Base-by-base conservation (phyloP, 2,113 vertebrate species). In the Gobiocypris rarus region DNA sequence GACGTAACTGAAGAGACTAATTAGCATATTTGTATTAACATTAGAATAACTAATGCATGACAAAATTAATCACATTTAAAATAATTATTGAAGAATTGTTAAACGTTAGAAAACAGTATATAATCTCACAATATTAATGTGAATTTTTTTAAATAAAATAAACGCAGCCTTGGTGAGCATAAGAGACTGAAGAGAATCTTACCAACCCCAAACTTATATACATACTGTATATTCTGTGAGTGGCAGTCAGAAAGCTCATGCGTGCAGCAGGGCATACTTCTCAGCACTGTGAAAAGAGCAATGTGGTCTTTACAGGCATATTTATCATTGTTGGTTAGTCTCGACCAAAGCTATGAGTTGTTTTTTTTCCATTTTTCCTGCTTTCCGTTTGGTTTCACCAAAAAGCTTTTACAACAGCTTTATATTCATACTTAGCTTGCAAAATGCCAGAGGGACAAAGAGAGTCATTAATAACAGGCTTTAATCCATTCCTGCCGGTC, bases 401-500 rank as follows among this genome's bases (percentile, higher is more conserved):
- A 88, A 91, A 61, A 84, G 80, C 87, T 65, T 86, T 82, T 77
- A 83, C 87, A 82, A 43, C 78, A 26, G 81, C 31, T 26, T 86
- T 83, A 89, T 90, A 89, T 87, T 86, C 86, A 81, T 84, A 85
- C 75, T 71, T 90, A 65, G 87, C 75, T 71, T 77, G 83, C 82
- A 89, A 87, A 86, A 84, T 38, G 75, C 31, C 86, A 92, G 67
- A 86, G 82, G 75, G 76, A 86, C 87, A 77, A 78, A 82, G 80
- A 85, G 88, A 89, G 83, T 90, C 86, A 90, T 92, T 92, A 92
- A 91, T 93, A 92, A 92, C 87, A 85, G 83, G 79, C 89, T 89
- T 90, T 93, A 93, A 94, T 93, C 85, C 90, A 91, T 92, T 93
- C 91, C 93, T 93, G 91, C 84, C 90, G 69, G 83, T 89, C 41